Percentiles rank a stretch among this genome's conserved stretches.
These are phyloP conservation scores for Pyrrhosoma nymphula DNA, from an alignment of 2,888 invertebrate genomes.

Conservation along the genomic window DNA sequence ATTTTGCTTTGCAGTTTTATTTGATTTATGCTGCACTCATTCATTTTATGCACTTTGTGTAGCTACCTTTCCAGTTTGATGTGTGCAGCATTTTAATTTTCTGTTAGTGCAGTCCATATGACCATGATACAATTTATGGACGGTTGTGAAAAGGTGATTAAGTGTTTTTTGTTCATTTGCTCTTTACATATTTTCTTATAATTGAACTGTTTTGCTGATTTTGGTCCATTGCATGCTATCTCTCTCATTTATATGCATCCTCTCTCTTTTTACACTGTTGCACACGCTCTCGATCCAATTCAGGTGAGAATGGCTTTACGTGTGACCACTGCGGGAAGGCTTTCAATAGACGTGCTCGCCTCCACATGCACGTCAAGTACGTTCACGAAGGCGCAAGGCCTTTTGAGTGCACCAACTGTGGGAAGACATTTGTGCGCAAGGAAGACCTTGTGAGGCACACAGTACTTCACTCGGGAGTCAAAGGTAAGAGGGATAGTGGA, in stretches of 20 bases:
- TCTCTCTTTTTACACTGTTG: not conserved
- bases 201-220: not conserved
- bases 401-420: conserved; percentile 81
- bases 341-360: conserved; percentile 79
- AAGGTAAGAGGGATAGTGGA: conserved; percentile 77
- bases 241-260: not conserved
- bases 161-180: not conserved
- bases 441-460: conserved; percentile 83
- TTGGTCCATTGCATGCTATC: not conserved
- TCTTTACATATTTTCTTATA: not conserved
- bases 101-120: not conserved
- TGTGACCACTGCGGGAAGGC: conserved; percentile 82
- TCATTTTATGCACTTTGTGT: not conserved
- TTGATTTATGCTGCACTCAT: not conserved
- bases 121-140: not conserved
- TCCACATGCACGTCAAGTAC: conserved; percentile 82
- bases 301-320: conserved; percentile 82
- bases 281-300: conserved; percentile 23
- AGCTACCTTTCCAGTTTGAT: not conserved
- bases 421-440: conserved; percentile 82
- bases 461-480: conserved; percentile 81
- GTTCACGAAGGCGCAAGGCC: conserved; percentile 84
- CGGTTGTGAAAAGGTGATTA: not conserved
- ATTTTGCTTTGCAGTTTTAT: not conserved
- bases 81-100: not conserved